phyloP scores from a whole-genome alignment of 2,113 vertebrate genomes.

The Theristicus caerulescens region DNA sequence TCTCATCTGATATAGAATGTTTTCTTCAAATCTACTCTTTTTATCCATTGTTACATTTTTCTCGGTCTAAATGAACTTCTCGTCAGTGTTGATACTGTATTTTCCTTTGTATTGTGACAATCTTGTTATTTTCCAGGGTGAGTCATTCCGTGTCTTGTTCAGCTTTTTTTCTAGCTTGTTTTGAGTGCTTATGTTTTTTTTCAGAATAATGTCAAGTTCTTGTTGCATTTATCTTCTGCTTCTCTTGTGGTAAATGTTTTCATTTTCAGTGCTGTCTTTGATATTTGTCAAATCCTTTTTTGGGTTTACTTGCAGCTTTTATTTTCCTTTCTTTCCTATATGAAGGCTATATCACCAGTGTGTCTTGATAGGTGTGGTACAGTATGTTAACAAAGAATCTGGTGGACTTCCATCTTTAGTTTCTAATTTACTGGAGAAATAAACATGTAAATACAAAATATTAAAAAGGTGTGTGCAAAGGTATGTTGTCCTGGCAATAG shows the following conservation, averaged over 20 bases:
- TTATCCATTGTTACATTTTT: background rate
- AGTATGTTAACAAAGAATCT: background rate
- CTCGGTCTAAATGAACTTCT: background rate
- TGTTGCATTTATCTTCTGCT: background rate
- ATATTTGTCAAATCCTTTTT: background rate
- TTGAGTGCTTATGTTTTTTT: background rate
- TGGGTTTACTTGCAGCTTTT: background rate
- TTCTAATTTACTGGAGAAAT: background rate
- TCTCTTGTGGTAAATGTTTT: background rate
- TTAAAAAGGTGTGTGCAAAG: background rate
- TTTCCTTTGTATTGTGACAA: constrained; percentile 17
- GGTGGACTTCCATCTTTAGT: background rate
- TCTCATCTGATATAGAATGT: background rate
- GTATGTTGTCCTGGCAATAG: background rate
- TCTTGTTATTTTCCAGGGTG: constrained; percentile 1
- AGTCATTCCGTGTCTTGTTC: background rate
- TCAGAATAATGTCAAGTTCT: background rate
- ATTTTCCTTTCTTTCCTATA: background rate
- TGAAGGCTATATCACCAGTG: background rate
- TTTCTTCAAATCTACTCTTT: background rate
- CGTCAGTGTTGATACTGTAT: background rate
- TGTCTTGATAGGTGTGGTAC: background rate
- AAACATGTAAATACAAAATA: background rate
- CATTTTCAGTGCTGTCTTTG: background rate
- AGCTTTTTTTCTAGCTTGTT: background rate